Percentiles rank a stretch among this genome's conserved stretches.
Evolutionary conservation across 64 coral and sea anemone species (phyloP).

Genomic region (Hydrozoanthus tunicans): DNA sequence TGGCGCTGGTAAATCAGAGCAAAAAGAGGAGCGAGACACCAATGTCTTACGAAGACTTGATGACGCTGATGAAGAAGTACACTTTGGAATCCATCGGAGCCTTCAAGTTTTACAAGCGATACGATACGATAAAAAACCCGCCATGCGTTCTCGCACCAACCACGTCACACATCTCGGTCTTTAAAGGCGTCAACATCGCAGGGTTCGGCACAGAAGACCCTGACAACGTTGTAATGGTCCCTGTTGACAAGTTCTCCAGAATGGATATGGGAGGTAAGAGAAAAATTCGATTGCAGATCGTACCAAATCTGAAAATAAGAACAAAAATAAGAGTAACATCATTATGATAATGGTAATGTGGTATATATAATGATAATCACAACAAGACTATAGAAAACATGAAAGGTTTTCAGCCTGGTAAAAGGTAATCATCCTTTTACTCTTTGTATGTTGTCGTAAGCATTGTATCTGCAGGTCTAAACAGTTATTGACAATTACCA

Average conservation of each 20-base stretch:
- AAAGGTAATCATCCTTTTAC: no score
- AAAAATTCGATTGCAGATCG: no score
- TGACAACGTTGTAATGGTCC: neutral
- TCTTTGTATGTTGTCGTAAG: no score
- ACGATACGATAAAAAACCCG: slow-evolving; percentile 29
- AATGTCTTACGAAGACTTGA: slow-evolving; percentile 24
- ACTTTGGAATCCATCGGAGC: slow-evolving; percentile 69
- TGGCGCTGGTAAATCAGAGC: neutral
- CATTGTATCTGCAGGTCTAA: no score
- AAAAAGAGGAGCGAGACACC: neutral
- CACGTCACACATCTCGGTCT: slow-evolving; percentile 15
- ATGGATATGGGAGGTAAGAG: slow-evolving; percentile 21
- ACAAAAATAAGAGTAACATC: no score
- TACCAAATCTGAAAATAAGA: no score
- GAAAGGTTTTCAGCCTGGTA: no score
- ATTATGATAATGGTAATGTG: no score
- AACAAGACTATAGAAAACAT: no score
- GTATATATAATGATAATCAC: no score
- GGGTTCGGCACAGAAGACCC: slow-evolving; percentile 22
- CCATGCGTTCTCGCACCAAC: slow-evolving; percentile 12
- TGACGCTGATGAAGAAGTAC: slow-evolving; percentile 62
- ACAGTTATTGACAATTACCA: no score
- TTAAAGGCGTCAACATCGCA: neutral
- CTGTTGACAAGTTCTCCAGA: slow-evolving; percentile 23
- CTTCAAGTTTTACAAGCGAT: slow-evolving; percentile 59